Evolutionary conservation across 2,113 vertebrate genomes (phyloP), one percentile per base, ranked within the genome.

Genomic region (Serinus canaria): DNA sequence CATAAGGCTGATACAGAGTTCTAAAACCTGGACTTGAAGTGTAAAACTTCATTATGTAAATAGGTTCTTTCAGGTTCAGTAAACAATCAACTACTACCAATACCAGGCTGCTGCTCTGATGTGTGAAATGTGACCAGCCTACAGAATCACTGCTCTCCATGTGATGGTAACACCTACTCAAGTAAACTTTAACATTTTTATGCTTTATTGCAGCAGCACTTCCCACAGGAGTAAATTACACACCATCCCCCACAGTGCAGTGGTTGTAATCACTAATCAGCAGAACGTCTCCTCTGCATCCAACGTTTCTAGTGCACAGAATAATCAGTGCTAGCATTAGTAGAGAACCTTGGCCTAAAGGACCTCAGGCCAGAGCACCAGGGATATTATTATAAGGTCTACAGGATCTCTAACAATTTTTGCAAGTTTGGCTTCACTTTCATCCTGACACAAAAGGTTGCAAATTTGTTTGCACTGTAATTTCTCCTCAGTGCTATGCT

Each of bases 211-310:
- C 73, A 80, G 41, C 59, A 94, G 27, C 53, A 20, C 62, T 94
- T 94, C 72, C 79, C 79, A 44, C 8, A 72, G 66, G 64, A 89
- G 79, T 89, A 92, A 96, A 77, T 91, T 83, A 41, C n/a, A 66
- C 24, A 49, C 10, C 17, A 7, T 46, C n/a, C 16, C 16, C 30
- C 52, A 70, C 8, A 89, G 43, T 39, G 25, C 55, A 60, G 62
- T 49, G 63, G 56, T 33, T 91, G 72, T 23, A 94, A 90, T 60
- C 58, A 73, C 75, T 91, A 43, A 82, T 86, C 62, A 82, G 58
- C 17, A 56, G 46, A 83, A n/a, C 63, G 66, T 56, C 75, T 95
- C 68, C 41, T 78, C 68, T 77, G 78, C 66, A 87, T 89, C 81
- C 84, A 91, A 6, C 4, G 13, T 50, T 93, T 94, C 31, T 25